Evolutionary conservation across 2,113 vertebrate species (phyloP), one percentile per base, ranked within the genome.

Genomic region (Galemys pyrenaicus): DNA sequence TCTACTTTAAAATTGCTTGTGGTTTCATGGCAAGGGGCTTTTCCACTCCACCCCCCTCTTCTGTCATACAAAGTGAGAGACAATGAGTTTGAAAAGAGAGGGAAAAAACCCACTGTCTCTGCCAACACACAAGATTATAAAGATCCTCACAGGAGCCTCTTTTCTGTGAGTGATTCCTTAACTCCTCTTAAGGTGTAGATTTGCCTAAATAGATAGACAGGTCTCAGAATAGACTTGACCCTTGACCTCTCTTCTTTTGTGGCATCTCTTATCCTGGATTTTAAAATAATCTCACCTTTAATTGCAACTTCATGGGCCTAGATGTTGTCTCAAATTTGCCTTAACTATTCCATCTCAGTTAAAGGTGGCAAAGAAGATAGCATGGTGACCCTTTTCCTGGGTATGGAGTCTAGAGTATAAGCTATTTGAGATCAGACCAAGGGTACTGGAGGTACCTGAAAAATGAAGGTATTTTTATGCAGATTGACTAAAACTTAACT

Each of bases 401-500:
- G 46, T 87, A 24, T 54, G 67, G 37, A 91, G 44, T 92, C 13
- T 81, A 26, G 60, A 85, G 28, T 81, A 60, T 82, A 44, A 86
- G 35, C 24, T 83, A 30, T 91, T 94, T 93, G 79, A 56, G 24
- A 46, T 87, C 67, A 87, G 32, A 26, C 7, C 13, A 87, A 78
- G 32, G 26, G 73, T 94, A 80, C 46, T 75, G n/a, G 89, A 94
- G 74, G 5, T 89, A 86, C 26, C 41, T 95, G 58, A 83, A 78
- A n/a, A 92, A 75, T 89, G 37, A 87, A 85, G 4, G 30, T 35
- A 70, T 79, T 94, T 96, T 90, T 96, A 64, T 95, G 54, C 13
- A 95, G 56, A 87, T 79, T 90, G 51, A 92, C 51, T 94, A 67
- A 92, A 94, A 73, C 13, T 35, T 94, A 56, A 92, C 92, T 94